Conservation (phyloP, 1,140 invertebrate species). For the Lysiphlebus fabarum region DNA sequence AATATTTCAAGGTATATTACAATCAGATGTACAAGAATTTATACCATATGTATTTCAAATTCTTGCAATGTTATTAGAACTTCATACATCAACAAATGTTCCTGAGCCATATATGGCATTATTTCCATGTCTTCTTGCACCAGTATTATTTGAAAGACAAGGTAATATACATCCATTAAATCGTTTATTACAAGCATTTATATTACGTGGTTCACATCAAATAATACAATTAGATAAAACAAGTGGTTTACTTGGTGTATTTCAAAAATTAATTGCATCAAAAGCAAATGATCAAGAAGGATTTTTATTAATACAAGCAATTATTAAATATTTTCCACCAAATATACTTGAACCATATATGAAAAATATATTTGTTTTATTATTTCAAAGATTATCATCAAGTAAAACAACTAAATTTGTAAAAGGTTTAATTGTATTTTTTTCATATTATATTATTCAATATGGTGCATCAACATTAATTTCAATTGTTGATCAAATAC, state of each 20-base stretch:
- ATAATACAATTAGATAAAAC: conserved; percentile 70
- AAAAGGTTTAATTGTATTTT: conserved; percentile 84
- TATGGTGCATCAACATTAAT: conserved; percentile 72
- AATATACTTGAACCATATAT: conserved; percentile 70
- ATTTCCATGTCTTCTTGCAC: conserved; percentile 83
- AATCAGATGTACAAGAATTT: conserved; percentile 95
- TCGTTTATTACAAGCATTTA: conserved; percentile 81
- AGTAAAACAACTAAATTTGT: conserved; percentile 95
- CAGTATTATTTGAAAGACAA: conserved; percentile 86
- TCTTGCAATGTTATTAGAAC: conserved; percentile 84
- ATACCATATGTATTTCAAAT: conserved; percentile 98
- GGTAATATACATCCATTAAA: conserved; percentile 91
- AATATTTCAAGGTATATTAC: conserved; percentile 88
- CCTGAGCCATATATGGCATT: conserved; percentile 84
- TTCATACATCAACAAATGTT: conserved; percentile 61
- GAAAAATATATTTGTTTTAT: conserved; percentile 84
- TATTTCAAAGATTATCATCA: conserved; percentile 87
- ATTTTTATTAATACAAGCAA: conserved; percentile 82
- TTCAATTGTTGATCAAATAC: conserved; percentile 79
- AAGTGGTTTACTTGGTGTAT: conserved; percentile 86
- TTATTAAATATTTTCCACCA: conserved; percentile 74
- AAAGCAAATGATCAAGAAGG: conserved; percentile 96
- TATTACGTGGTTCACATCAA: conserved; percentile 70
- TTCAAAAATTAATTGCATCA: conserved; percentile 94
- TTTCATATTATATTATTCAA: conserved; percentile 79